Conservation (phyloP, 2,113 vertebrate genomes). For the Lepisosteus oculatus region DNA sequence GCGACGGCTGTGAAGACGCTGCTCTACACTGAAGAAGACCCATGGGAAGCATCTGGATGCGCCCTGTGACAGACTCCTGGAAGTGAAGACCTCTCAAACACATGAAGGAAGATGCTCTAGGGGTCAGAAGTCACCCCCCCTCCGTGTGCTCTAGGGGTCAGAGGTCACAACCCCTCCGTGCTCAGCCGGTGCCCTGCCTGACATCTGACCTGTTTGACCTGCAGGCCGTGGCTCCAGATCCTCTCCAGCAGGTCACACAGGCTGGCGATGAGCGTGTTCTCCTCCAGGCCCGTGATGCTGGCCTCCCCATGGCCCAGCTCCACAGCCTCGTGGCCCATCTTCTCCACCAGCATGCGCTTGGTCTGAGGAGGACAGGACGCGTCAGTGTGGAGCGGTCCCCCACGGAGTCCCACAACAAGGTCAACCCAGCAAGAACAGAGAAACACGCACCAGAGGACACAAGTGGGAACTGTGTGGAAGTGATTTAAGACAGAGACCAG, state of each 20-base stretch:
- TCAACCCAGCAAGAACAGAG: neutral
- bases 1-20: too few relatives aligned
- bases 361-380: conserved; percentile 63
- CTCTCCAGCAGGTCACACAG: conserved; percentile 94
- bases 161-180: too few relatives aligned
- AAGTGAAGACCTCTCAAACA: too few relatives aligned
- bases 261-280: conserved; percentile 91
- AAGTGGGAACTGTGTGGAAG: too few relatives aligned
- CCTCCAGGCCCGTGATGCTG: conserved; percentile 89
- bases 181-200: neutral
- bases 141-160: too few relatives aligned
- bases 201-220: conserved; percentile 82
- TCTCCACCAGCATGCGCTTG: conserved; percentile 95
- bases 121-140: too few relatives aligned
- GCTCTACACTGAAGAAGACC: too few relatives aligned
- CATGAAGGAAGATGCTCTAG: too few relatives aligned
- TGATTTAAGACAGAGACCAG: too few relatives aligned
- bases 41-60: too few relatives aligned
- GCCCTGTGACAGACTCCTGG: too few relatives aligned
- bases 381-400: neutral
- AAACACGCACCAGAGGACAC: too few relatives aligned
- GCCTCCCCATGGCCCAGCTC: conserved; percentile 92
- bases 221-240: conserved; percentile 96
- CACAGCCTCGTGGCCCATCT: conserved; percentile 91
- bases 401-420: neutral